These are phyloP conservation scores for Brachyhypopomus occidentalis DNA, from an alignment of 2,113 vertebrate species.

Conservation along the genomic window DNA sequence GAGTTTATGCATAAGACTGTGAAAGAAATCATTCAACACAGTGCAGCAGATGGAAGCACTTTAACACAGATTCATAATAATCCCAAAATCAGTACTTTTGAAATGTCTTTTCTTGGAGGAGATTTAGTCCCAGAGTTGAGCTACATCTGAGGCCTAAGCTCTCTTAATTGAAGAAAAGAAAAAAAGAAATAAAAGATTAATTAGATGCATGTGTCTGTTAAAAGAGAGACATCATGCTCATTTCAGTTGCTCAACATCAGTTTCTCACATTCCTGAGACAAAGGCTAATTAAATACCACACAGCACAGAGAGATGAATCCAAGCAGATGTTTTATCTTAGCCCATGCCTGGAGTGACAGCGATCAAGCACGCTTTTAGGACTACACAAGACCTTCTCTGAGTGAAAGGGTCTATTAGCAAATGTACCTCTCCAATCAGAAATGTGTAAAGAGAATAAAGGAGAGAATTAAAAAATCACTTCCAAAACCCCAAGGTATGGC, in stretches of 20 bases:
- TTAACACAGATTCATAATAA: too few species aligned
- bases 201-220: too few species aligned
- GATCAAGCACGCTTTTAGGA: slow-evolving; percentile 27
- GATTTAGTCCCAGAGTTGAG: too few species aligned
- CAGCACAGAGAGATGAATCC: slow-evolving; percentile 29
- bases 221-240: too few species aligned
- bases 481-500: slow-evolving; percentile 17
- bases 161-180: too few species aligned
- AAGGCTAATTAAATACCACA: slow-evolving; percentile 58
- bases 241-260: not conserved
- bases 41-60: slow-evolving; percentile 39
- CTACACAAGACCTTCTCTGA: slow-evolving; percentile 14
- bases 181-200: too few species aligned
- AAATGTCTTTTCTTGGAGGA: too few species aligned
- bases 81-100: too few species aligned
- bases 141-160: too few species aligned
- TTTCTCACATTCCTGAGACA: slow-evolving; percentile 52
- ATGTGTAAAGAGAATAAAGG: slow-evolving; percentile 17
- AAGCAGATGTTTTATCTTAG: slow-evolving; percentile 38
- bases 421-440: slow-evolving; percentile 44
- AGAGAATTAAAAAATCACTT: slow-evolving; percentile 24
- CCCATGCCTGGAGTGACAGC: not conserved
- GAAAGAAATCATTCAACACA: not conserved
- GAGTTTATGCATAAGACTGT: too few species aligned
- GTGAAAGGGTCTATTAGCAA: slow-evolving; percentile 56